Evolutionary conservation across 2,113 vertebrate genomes (phyloP), one percentile per base, ranked within the genome.

Genomic region (Emydura subglobosa): DNA sequence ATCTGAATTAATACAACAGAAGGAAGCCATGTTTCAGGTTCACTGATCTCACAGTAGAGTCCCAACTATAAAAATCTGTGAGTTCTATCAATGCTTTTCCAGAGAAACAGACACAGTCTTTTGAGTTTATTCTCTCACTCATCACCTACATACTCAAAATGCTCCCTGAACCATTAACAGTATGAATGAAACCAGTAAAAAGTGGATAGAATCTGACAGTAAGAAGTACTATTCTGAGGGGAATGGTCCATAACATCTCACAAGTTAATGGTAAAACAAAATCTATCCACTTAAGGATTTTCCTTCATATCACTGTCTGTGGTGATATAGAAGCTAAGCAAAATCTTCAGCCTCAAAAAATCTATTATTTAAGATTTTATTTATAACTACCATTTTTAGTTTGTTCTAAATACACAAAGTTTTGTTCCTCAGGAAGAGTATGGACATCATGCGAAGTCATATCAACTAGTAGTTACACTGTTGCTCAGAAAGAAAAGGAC

Each of bases 151-250:
- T 84, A 92, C 82, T 79, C 68, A 93, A 89, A 96, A 95, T 97
- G 82, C 51, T 96, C 65, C 31, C 89, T 95, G 95, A 97, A 92
- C 89, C 94, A 44, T 92, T 91, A 97, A 83, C 24, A 82, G 7
- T 83, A 95, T 31, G 92, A 96, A 90, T 1, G 11, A 93, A 93
- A n/a, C 8, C 53, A 90, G 27, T 85, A 83, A 94, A 87, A 96
- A 95, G 83, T 79, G 1, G 25, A 90, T 86, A 91, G n/a, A 82
- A 87, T 87, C 59, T 91, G 79, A 54, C 79, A 87, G 74, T 29
- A 59, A 65, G 65, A 91, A 82, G 61, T 86, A 5, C 42, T 93
- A 51, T 89, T 93, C 89, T 51, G 68, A 4, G 8, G 82, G 44
- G 68, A 93, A 93, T 85, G 10, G 13, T 1, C 42, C 57, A 65